A percentile compares a stretch with the other conserved stretches of the same genome.
Evolutionary conservation across 2,888 invertebrate genomes (phyloP).

Genomic region (Oscheius sp.): DNA sequence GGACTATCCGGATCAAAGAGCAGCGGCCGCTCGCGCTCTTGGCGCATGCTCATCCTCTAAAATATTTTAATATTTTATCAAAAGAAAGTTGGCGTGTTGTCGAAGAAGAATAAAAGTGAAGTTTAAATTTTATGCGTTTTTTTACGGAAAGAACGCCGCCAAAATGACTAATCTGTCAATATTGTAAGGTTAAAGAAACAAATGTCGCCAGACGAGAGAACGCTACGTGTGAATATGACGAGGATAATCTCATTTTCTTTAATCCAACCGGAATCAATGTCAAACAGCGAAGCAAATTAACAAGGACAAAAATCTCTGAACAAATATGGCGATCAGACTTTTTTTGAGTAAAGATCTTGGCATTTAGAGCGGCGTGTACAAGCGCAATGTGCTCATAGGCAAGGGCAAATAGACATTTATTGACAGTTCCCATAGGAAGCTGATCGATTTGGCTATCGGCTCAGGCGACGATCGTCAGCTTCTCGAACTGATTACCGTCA

Average conservation of each 20-base stretch:
- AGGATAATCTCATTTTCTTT: too few relatives aligned
- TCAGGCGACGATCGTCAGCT: conserved; percentile 20
- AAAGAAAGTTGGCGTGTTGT: too few relatives aligned
- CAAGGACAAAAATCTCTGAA: not conserved
- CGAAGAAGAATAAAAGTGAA: too few relatives aligned
- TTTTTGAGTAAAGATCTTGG: too few relatives aligned
- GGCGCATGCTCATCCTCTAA: conserved; percentile 27
- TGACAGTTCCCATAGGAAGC: conserved; percentile 37
- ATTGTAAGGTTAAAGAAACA: too few relatives aligned
- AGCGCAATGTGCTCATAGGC: conserved; percentile 36
- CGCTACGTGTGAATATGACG: too few relatives aligned
- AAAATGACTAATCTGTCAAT: too few relatives aligned
- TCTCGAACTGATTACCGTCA: conserved; percentile 11
- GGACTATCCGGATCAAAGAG: conserved; percentile 76
- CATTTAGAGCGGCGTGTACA: conserved; percentile 30
- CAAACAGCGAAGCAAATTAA: not conserved
- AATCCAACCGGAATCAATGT: too few relatives aligned
- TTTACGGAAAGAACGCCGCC: too few relatives aligned
- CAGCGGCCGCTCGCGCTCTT: conserved; percentile 47
- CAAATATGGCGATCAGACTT: not conserved
- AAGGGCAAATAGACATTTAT: conserved; percentile 36
- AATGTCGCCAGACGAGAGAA: too few relatives aligned
- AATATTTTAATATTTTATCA: too few relatives aligned
- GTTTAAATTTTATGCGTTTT: too few relatives aligned
- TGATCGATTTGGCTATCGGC: conserved; percentile 24